Base-by-base conservation (phyloP, 1,140 invertebrate genomes). In the Philopotamus ludificatus region DNA sequence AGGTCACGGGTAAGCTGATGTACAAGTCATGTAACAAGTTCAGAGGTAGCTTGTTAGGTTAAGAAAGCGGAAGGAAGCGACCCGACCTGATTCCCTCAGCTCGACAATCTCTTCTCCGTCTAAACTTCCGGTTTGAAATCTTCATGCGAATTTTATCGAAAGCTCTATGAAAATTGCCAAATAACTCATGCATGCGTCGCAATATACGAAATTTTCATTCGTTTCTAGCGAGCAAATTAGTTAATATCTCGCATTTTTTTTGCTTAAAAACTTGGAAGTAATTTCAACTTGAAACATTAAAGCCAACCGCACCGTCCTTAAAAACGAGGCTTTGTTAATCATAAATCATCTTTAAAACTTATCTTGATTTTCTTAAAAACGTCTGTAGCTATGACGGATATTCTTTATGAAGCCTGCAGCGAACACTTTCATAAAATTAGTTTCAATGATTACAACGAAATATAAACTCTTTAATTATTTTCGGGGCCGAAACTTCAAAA, bases 271-370 rank as follows among this genome's bases (percentile, higher is more conserved):
- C n/a, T 53, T 53, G 25, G 7, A 21, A 22, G 51, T 25, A 55
- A 55, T 55, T 55, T 55, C 12, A 55, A 55, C 51, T 55, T 55
- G 20, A 55, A 34, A 39, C 51, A 55, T 55, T 55, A 55, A 55
- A 55, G 10, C 51, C 51, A 25, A 34, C 51, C 26, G 51, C 16
- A 34, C 26, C 23, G 25, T n/a, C 22, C 9, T 9, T n/a, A 25
- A 55, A 55, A 39, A 23, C 20, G 51, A 25, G 23, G 26, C 51
- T 55, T 34, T 55, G 51, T 34, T 55, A 34, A 55, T 55, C 51
- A 25, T 55, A 55, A 55, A 55, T 55, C 51, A 55, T 25, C 2
- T 55, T 25, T n/a, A 55, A 55, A n/a, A n/a, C 15, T 55, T 55
- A 55, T 55, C 47, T 55, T 55, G 51, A 34, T 55, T 34, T 25